Base-by-base conservation (phyloP, 2,888 invertebrate genomes). In the Harpalus rufipes region DNA sequence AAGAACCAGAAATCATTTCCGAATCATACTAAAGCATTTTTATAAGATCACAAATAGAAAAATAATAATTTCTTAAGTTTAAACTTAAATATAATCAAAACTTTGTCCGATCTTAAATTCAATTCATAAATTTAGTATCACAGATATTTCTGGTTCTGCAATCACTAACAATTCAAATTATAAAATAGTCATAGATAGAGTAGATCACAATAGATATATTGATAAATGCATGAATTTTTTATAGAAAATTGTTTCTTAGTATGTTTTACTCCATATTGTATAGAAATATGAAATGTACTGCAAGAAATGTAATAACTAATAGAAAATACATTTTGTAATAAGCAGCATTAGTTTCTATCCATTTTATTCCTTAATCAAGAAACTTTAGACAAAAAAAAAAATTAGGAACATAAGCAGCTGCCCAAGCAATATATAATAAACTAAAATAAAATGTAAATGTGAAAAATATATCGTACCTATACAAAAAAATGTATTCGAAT, bases 101-200 rank as follows among this genome's bases (percentile, higher is more conserved):
- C 25, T n/a, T 18, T 32, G 0, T 25, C 14, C 18, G 56, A 14
- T 78, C 25, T 74, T 74, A 58, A 21, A 21, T n/a, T 78, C 56
- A 74, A 58, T 78, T 80, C 79, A 61, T 80, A 80, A 61, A 61
- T 80, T 80, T 80, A 80, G 80, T 80, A 80, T 80, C 80, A 61
- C 80, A 80, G 80, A 80, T 63, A 21, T 39, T 39, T 80, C 61
- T 59, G 80, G 61, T 80, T 80, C 80, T 80, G 61, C 12, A 61
- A 80, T 41, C 80, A 61, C 3, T 41, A 72, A 44, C 44, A 16
- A 32, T 65, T 65, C 25, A 78, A 58, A 58, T 74, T 39, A 32
- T 76, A 78, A 74, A 18, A 10, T 8, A 74, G 10, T n/a, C 16
- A 74, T 44, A 51, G 21, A 51, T 44, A n/a, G 72, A 74, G 72